Evolutionary conservation across 2,888 invertebrate genomes (phyloP).

Genomic region (Dicyrtoma fusca): DNA sequence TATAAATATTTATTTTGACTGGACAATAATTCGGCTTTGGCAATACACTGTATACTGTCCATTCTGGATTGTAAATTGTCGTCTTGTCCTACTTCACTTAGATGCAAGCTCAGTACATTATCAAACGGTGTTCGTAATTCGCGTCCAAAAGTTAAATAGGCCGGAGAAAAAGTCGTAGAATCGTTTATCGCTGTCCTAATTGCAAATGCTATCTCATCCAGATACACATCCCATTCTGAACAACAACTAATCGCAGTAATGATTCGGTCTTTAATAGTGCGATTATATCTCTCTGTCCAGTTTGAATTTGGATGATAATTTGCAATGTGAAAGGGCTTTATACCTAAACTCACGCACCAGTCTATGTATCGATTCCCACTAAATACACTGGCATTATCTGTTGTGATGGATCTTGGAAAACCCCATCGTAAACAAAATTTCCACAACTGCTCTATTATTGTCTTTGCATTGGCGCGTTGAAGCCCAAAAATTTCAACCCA

Average conservation of each 20-base stretch:
- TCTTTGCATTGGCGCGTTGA: not conserved
- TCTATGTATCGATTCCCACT: conserved; percentile 15
- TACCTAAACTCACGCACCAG: conserved; percentile 22
- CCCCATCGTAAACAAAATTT: conserved; percentile 37
- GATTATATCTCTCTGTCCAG: conserved; percentile 40
- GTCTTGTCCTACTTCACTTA: no score
- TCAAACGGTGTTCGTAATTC: conserved; percentile 42
- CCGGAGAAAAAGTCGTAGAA: conserved; percentile 39
- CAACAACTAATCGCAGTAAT: conserved; percentile 12
- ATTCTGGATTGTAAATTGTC: no score
- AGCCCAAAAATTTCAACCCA: conserved; percentile 39
- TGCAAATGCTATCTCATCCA: conserved; percentile 40
- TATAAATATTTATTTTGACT: not conserved
- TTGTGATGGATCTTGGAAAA: conserved; percentile 27
- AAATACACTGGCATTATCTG: conserved; percentile 43
- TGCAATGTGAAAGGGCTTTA: conserved; percentile 34
- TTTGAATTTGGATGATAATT: conserved; percentile 42
- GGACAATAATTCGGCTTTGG: not conserved
- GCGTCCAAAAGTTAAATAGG: conserved; percentile 40
- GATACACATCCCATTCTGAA: conserved; percentile 42
- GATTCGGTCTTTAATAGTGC: conserved; percentile 37
- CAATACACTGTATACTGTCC: not conserved
- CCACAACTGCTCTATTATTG: conserved; percentile 33
- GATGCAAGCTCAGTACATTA: conserved; percentile 12
- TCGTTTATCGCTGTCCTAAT: conserved; percentile 27